Percentiles rank a stretch among this genome's conserved stretches.
These are phyloP conservation scores for Megaleporinus macrocephalus DNA, from an alignment of 2,113 vertebrate genomes.

Conservation along the genomic window DNA sequence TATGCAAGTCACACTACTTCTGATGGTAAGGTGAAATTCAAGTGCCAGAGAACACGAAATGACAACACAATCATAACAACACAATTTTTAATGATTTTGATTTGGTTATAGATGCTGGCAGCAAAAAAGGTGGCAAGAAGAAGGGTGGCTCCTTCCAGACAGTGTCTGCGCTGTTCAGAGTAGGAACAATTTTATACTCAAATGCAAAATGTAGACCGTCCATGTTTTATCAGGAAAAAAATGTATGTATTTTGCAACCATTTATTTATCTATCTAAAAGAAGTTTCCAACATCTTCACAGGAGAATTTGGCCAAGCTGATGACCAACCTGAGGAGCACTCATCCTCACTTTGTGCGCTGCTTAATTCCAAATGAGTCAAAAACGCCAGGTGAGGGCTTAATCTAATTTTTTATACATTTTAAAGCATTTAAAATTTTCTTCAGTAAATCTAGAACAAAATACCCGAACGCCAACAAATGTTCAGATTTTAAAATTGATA, in stretches of 20 bases:
- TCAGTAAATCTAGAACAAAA: too few relatives aligned
- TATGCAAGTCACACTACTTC: constrained; percentile 74
- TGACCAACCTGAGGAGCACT: too few relatives aligned
- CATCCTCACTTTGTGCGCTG: too few relatives aligned
- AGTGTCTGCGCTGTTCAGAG: constrained; percentile 91
- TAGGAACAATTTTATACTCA: constrained; percentile 25
- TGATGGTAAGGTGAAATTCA: constrained; percentile 18
- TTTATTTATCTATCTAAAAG: background rate
- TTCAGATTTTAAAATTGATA: too few relatives aligned
- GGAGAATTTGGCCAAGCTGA: too few relatives aligned
- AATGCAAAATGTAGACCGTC: background rate
- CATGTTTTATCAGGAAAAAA: background rate
- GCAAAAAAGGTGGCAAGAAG: constrained; percentile 87
- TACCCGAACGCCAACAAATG: too few relatives aligned
- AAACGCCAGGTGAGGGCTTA: background rate
- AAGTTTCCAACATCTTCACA: background rate
- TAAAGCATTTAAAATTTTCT: too few relatives aligned
- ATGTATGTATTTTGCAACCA: too few relatives aligned
- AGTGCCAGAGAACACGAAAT: background rate
- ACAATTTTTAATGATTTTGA: background rate
- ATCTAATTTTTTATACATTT: too few relatives aligned
- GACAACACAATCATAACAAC: background rate
- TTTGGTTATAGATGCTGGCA: background rate
- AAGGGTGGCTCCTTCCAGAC: constrained; percentile 98
- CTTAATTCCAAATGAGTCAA: too few relatives aligned